phyloP scores from a whole-genome alignment of 2,113 vertebrate genomes.

The Lagopus leucura region DNA sequence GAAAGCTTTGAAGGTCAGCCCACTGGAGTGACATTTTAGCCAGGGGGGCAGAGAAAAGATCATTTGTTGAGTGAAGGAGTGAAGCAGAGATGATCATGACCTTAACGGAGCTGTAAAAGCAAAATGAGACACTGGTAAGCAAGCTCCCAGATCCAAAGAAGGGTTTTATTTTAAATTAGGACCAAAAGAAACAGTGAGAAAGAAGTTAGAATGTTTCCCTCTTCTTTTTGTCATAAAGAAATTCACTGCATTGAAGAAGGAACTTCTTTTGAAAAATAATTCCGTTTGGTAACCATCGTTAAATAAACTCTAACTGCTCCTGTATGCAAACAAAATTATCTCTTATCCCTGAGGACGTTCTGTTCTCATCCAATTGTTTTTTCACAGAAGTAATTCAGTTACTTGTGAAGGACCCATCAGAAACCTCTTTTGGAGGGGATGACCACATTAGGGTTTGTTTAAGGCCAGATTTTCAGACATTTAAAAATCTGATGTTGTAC shows the following conservation, averaged over 20 bases:
- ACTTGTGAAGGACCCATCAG: background rate
- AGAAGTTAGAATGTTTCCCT: background rate
- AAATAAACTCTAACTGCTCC: background rate
- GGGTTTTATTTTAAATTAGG: background rate
- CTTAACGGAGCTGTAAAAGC: conserved; percentile 40
- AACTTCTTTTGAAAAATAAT: background rate
- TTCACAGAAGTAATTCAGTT: background rate
- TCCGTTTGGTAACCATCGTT: background rate
- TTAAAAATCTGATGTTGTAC: background rate
- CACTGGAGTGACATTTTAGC: conserved; percentile 37
- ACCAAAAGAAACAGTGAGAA: background rate
- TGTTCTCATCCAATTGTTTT: background rate
- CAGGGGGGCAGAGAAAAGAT: conserved; percentile 22
- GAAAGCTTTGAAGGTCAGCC: conserved; percentile 60
- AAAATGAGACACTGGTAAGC: background rate
- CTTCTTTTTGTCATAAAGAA: background rate
- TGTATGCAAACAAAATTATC: background rate
- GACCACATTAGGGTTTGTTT: background rate
- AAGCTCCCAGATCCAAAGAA: background rate
- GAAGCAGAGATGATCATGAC: conserved; percentile 20
- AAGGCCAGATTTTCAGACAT: background rate
- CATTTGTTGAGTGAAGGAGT: background rate
- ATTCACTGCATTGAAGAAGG: background rate
- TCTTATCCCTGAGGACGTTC: background rate
- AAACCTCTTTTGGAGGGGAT: background rate